These are phyloP conservation scores for Mirounga angustirostris DNA, from an alignment of 2,113 vertebrate genomes.

Conservation along the genomic window DNA sequence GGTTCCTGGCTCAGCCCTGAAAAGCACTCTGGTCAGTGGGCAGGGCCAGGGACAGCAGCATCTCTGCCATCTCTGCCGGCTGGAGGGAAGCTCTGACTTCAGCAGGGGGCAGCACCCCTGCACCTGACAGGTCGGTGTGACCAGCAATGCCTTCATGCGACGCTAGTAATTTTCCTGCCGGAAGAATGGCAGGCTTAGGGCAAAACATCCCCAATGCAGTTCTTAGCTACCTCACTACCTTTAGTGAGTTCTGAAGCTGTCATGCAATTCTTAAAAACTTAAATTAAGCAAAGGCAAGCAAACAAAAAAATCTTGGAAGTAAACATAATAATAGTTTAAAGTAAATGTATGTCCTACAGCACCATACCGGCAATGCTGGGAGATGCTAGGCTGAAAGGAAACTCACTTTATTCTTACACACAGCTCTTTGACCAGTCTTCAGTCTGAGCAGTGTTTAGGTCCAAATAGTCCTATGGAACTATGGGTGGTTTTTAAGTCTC, in stretches of 20 bases:
- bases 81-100: slow-evolving; percentile 25
- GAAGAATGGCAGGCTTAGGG: slow-evolving; percentile 23
- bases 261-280: slow-evolving; percentile 33
- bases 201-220: slow-evolving; percentile 30
- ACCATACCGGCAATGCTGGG: neutral
- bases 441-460: neutral
- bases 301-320: neutral
- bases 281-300: slow-evolving; percentile 6
- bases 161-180: slow-evolving; percentile 33
- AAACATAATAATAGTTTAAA: slow-evolving; percentile 51
- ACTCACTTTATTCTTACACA: neutral
- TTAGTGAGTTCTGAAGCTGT: slow-evolving; percentile 34
- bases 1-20: slow-evolving; percentile 17
- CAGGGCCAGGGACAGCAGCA: neutral
- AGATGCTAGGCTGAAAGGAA: slow-evolving; percentile 48
- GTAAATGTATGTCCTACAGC: neutral
- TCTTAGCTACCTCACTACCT: neutral
- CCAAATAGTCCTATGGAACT: neutral
- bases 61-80: neutral
- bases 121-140: slow-evolving; percentile 22
- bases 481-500: slow-evolving; percentile 24
- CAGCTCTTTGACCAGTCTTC: neutral
- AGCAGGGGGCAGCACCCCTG: neutral
- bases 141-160: neutral
- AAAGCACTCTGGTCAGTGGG: slow-evolving; percentile 15